phyloP scores from a whole-genome alignment of 37 sponge, comb jelly and placozoan genomes.

The Halisarca cf. caerulea region DNA sequence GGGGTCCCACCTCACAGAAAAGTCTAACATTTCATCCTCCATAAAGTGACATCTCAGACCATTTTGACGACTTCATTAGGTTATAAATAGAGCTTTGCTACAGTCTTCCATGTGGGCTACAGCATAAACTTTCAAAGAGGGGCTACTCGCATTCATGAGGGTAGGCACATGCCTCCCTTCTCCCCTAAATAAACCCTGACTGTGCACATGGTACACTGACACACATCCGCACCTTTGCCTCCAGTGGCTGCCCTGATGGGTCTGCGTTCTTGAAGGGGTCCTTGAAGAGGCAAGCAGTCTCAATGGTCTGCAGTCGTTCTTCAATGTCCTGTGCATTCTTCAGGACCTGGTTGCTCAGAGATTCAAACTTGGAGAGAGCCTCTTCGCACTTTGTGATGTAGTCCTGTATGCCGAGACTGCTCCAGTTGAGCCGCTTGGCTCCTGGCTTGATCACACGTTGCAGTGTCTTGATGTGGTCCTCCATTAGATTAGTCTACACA shows the following conservation, averaged over 20 bases:
- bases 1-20: neutral
- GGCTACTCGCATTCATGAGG: no score
- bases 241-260: conserved; percentile 55
- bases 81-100: no score
- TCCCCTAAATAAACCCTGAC: no score
- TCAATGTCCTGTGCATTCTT: conserved; percentile 98
- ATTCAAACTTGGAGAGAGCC: conserved; percentile 95
- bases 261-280: conserved; percentile 70
- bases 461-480: conserved; percentile 84
- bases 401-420: conserved; percentile 95
- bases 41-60: no score
- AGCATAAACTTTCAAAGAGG: no score
- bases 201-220: no score
- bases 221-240: conserved; percentile 97
- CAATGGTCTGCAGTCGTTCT: conserved; percentile 83
- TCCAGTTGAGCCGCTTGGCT: conserved; percentile 98
- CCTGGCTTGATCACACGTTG: conserved; percentile 88
- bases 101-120: no score
- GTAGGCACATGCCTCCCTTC: no score
- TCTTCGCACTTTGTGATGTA: conserved; percentile 92
- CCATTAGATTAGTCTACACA: conserved; percentile 75
- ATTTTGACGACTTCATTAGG: no score
- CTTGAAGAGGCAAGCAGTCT: conserved; percentile 82
- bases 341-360: conserved; percentile 92
- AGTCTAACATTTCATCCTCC: no score